Percentiles rank a stretch among this genome's conserved stretches.
These are phyloP conservation scores for Calliopum simillimum DNA, from an alignment of 2,888 invertebrate species.

Conservation along the genomic window DNA sequence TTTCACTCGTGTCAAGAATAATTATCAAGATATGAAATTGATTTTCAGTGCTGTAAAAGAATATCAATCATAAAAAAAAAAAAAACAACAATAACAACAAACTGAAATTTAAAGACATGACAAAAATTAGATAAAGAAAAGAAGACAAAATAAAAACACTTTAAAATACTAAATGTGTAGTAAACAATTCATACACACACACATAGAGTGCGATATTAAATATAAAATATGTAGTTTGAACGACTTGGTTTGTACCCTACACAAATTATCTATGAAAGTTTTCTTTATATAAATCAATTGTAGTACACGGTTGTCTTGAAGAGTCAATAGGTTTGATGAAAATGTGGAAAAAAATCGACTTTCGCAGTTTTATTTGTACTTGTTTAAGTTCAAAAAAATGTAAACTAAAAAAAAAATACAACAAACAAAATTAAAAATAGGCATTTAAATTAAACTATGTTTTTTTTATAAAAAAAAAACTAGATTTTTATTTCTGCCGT, in stretches of 20 bases:
- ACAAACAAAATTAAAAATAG: too few species aligned
- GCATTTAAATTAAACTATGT: too few species aligned
- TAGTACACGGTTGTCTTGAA: too few species aligned
- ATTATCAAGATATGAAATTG: constrained; percentile 42
- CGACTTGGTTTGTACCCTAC: background rate
- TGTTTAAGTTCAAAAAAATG: too few species aligned
- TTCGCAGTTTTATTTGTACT: too few species aligned
- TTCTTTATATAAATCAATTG: too few species aligned
- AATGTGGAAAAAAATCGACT: too few species aligned
- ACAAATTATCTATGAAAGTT: too few species aligned
- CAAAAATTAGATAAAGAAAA: constrained; percentile 1
- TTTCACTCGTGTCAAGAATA: constrained; percentile 28
- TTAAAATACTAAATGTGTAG: background rate
- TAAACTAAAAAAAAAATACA: too few species aligned
- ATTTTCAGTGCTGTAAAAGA: constrained; percentile 36
- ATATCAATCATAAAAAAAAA: background rate
- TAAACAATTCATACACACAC: background rate
- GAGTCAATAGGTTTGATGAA: too few species aligned
- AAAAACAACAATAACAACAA: constrained; percentile 9
- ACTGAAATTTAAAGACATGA: background rate
- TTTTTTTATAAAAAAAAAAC: too few species aligned
- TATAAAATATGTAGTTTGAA: background rate
- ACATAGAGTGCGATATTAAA: background rate
- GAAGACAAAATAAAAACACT: background rate
- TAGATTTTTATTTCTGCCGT: too few species aligned